Evolutionary conservation across 2,888 invertebrate species (phyloP), one percentile per base, ranked within the genome.

Genomic region (Acrobasis consociella): DNA sequence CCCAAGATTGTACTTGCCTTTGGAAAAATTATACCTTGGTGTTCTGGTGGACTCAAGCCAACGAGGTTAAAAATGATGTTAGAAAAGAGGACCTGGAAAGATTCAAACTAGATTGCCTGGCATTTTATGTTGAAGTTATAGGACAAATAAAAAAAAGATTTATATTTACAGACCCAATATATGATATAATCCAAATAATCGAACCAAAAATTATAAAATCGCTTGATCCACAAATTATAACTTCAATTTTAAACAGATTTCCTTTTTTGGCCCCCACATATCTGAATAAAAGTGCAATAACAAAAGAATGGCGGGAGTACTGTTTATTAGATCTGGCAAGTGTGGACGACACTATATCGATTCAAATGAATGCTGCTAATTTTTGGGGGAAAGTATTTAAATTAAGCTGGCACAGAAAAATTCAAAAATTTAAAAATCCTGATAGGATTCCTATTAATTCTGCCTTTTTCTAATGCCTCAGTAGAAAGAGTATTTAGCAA

Each of bases 21-120:
- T 68, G 22, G 65, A 66, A 10, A 66, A 68, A 49, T 64, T 68
- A 49, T 66, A 66, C 59, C 39, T 68, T 17, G 68, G 64, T 7
- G 58, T 64, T n/a, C 17, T 49, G 15, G 59, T 62, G 38, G 61
- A 65, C 49, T n/a, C 49, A 59, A 65, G 59, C 37, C 65, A 65
- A 52, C 55, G 64, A 68, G 49, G 13, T 68, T 5, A 50, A 50
- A 53, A 63, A 63, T 63, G 65, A 68, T 64, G 58, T 64, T 17
- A 11, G 3, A 16, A 49, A 16, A 64, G 61, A 62, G 2, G 15
- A 58, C 13, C 38, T 58, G 13, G 46, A n/a, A 13, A 42, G 39
- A 11, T 58, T 58, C 42, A 13, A 39, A 58, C 15, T 15, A 58
- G n/a, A 39, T n/a, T 58, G 58, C 39, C 17, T 58, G 39, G 13